Conservation (phyloP, 2,113 vertebrate genomes). For the Meleagris gallopavo region DNA sequence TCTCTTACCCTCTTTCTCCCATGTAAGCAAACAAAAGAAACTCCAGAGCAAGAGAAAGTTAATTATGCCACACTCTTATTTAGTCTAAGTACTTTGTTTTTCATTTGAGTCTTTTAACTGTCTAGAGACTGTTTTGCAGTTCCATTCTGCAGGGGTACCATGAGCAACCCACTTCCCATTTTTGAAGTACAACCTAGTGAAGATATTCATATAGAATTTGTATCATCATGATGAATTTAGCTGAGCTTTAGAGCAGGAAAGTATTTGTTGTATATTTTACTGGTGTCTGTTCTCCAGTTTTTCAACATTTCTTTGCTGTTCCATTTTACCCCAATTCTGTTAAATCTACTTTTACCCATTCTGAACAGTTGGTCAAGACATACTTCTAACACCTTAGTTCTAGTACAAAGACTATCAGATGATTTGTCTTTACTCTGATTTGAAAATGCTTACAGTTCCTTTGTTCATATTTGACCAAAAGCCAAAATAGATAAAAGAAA, state of each 20-base stretch:
- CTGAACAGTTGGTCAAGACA: neutral
- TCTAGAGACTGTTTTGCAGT: neutral
- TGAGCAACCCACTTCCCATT: neutral
- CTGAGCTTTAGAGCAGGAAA: neutral
- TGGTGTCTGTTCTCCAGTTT: neutral
- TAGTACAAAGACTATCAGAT: neutral
- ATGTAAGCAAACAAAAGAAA: neutral
- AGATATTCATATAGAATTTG: constrained; percentile 11
- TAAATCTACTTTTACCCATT: neutral
- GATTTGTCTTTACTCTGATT: neutral
- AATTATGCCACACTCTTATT: neutral
- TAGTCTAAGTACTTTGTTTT: constrained; percentile 7
- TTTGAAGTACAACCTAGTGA: neutral
- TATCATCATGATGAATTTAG: neutral
- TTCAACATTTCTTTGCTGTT: constrained; percentile 3
- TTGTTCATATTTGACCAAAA: neutral
- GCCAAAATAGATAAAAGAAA: neutral
- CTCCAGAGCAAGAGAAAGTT: neutral
- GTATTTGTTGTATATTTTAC: neutral
- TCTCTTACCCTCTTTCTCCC: neutral
- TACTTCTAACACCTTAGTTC: neutral
- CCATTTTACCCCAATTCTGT: neutral
- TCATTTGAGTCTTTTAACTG: constrained; percentile 13
- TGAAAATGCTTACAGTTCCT: neutral
- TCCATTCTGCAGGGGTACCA: neutral